These are phyloP conservation scores for Calephelis virginiensis DNA, from an alignment of 1,140 invertebrate genomes.

Conservation along the genomic window DNA sequence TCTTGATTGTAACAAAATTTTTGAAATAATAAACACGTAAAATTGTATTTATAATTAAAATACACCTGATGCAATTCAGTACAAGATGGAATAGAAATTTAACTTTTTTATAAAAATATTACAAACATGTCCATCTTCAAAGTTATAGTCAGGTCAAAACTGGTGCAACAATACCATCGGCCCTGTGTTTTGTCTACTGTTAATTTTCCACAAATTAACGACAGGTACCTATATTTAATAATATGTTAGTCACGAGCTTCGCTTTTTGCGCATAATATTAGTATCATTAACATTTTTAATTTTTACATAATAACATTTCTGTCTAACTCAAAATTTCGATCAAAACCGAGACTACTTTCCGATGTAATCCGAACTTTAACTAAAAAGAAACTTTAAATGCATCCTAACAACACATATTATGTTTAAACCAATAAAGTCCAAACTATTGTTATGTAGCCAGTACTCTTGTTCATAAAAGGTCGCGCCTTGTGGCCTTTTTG, in stretches of 20 bases:
- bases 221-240: slow-evolving; percentile 34
- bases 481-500: too few species aligned
- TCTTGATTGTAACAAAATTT: too few species aligned
- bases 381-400: not conserved
- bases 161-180: slow-evolving; percentile 38
- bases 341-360: too few species aligned
- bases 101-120: not conserved
- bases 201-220: slow-evolving; percentile 32
- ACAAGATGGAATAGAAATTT: not conserved
- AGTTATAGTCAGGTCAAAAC: slow-evolving; percentile 38
- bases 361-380: not conserved
- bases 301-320: slow-evolving; percentile 6
- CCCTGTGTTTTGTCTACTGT: slow-evolving; percentile 29
- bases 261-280: not conserved
- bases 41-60: not conserved
- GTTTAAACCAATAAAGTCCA: too few species aligned
- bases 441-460: too few species aligned
- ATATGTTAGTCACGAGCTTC: not conserved
- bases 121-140: slow-evolving; percentile 44
- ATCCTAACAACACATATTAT: too few species aligned
- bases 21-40: too few species aligned
- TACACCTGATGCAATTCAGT: not conserved
- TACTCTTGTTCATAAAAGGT: too few species aligned
- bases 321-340: too few species aligned
- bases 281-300: not conserved